These are phyloP conservation scores for Neostethus bicornis DNA, from an alignment of 2,797 vertebrate species.

Conservation along the genomic window DNA sequence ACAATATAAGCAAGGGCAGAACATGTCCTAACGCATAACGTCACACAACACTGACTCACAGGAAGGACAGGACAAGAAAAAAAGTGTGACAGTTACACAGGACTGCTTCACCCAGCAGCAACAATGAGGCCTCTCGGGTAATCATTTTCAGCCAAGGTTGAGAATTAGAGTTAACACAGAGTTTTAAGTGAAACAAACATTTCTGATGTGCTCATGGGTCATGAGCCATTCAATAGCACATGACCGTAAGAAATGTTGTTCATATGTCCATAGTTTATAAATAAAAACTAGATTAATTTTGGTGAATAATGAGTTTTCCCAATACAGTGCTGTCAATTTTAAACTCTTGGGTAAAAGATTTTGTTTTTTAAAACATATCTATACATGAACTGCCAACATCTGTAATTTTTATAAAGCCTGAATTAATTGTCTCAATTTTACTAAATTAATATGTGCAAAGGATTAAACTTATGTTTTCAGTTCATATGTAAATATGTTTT, in stretches of 20 bases:
- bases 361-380: no score
- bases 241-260: not conserved
- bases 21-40: not conserved
- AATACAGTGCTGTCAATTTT: no score
- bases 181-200: not conserved
- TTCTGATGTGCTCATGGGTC: not conserved
- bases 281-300: no score
- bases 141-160: slow-evolving; percentile 27
- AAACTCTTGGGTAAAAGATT: no score
- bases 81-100: slow-evolving; percentile 8
- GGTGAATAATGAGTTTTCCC: no score
- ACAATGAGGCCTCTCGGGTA: slow-evolving; percentile 7
- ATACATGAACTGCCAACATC: no score
- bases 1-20: slow-evolving; percentile 20
- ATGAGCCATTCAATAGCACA: not conserved
- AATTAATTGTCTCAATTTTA: no score
- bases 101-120: slow-evolving; percentile 34
- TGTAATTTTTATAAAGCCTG: no score
- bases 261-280: no score
- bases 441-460: no score
- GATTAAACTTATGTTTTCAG: no score
- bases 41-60: slow-evolving; percentile 1
- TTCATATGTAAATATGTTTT: no score
- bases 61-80: slow-evolving; percentile 27
- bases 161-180: slow-evolving; percentile 26